Evolutionary conservation across 2,113 vertebrate species (phyloP).

Genomic region (Forbesichthys agassizii): DNA sequence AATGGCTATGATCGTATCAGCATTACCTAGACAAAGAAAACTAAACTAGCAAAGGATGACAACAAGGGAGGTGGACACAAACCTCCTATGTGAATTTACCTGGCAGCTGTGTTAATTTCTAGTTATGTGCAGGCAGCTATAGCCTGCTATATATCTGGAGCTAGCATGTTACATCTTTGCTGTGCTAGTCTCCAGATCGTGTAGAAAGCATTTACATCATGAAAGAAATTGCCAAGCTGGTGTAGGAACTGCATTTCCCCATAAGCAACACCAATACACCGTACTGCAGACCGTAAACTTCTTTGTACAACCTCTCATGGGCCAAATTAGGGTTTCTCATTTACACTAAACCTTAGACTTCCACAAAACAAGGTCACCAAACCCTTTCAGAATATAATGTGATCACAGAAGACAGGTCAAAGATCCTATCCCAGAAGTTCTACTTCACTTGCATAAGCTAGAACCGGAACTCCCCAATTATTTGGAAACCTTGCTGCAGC

Average conservation of each 20-base stretch:
- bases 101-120: constrained; percentile 33
- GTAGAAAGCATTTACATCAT: constrained; percentile 7
- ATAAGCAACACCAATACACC: not conserved
- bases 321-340: constrained; percentile 9
- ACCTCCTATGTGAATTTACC: constrained; percentile 27
- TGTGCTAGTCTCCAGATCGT: constrained; percentile 19
- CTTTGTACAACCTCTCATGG: constrained; percentile 11
- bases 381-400: not conserved
- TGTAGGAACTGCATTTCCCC: not conserved
- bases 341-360: not conserved
- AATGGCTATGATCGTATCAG: constrained; percentile 25
- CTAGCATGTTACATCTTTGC: constrained; percentile 1
- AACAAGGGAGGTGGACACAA: not conserved
- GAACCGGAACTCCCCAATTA: not conserved
- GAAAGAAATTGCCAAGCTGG: constrained; percentile 13
- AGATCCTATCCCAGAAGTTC: not conserved
- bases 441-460: not conserved
- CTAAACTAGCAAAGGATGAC: not conserved
- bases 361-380: not conserved
- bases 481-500: not conserved
- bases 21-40: not conserved
- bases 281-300: constrained; percentile 9
- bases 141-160: not conserved
- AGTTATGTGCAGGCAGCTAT: constrained; percentile 7
- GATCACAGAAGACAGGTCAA: not conserved